Evolutionary conservation across 2,113 vertebrate genomes (phyloP), one percentile per base, ranked within the genome.

Genomic region (Galbula dea): DNA sequence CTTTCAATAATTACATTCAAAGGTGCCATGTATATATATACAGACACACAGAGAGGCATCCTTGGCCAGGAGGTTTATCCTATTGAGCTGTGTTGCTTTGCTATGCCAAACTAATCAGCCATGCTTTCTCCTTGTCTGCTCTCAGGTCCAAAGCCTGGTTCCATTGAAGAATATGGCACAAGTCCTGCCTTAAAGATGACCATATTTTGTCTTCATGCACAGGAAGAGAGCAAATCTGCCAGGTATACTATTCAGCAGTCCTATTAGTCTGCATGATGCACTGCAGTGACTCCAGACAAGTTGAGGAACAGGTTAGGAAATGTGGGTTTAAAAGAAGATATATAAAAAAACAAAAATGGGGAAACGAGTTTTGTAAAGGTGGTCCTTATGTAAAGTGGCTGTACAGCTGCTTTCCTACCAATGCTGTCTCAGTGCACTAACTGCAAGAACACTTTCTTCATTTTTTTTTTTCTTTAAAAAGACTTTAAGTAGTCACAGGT

Each of bases 401-500:
- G 71, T 27, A 26, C 45, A 89, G 34, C 69, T 80, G 41, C 54
- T 18, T 78, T 94, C 37, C 37, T 39, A 63, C 36, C 69, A 41
- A 83, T 55, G 52, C 76, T 71, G 26, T 75, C 36, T 85, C 83
- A 73, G 81, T 46, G 74, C 71, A 76, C 48, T 72, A 93, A 84
- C 26, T 36, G 86, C 55, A 94, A 74, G 82, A 90, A 85, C 71
- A 51, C 55, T 95, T 96, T 52, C 85, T 90, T 82, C 48, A 78
- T 11, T 39, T 79, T 75, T 11, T 39, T 79, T 75, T 91, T 72
- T 36, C 90, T 83, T 78, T 83, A 52, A 46, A 71, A 95, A 41
- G 36, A 54, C 82, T 93, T 74, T 85, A 93, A 95, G 92, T 46
- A 96, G 83, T 96, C 82, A 85, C 94, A 96, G 92, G 94, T 95